Evolutionary conservation across 2,797 vertebrate species (phyloP).

Genomic region (Acanthis flammea): DNA sequence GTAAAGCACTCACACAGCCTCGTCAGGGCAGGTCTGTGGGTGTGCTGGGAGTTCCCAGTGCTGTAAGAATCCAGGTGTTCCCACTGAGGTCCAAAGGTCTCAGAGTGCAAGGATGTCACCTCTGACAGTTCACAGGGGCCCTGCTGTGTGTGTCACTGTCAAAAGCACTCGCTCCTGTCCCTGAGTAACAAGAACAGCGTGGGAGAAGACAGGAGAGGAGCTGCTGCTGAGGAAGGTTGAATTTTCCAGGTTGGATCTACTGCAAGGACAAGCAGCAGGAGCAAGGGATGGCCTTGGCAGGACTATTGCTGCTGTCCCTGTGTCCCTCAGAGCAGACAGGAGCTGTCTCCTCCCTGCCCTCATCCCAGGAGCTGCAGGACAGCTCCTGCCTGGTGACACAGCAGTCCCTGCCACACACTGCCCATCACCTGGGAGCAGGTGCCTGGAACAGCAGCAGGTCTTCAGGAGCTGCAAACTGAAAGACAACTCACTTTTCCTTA

Average conservation of each 20-base stretch:
- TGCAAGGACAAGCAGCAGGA: neutral
- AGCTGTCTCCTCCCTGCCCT: neutral
- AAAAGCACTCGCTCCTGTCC: neutral
- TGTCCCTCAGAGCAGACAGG: neutral
- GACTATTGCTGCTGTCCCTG: neutral
- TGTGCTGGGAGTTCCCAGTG: neutral
- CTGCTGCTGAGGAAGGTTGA: neutral
- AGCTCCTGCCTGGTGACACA: neutral
- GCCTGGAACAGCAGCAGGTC: neutral
- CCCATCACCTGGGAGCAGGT: neutral
- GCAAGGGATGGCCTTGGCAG: neutral
- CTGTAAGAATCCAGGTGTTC: neutral
- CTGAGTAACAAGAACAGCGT: rapidly evolving
- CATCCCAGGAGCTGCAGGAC: neutral
- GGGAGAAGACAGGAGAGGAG: neutral
- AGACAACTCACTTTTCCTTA: neutral
- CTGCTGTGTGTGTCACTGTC: rapidly evolving
- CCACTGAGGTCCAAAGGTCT: neutral
- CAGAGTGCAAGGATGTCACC: rapidly evolving
- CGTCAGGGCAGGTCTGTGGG: rapidly evolving
- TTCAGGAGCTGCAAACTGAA: neutral
- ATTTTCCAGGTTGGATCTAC: neutral
- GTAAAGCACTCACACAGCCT: rapidly evolving
- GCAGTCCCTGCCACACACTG: neutral
- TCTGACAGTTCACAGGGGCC: rapidly evolving